These are phyloP conservation scores for Tonatia bakeri DNA, from an alignment of 2,113 vertebrate species.

Conservation along the genomic window DNA sequence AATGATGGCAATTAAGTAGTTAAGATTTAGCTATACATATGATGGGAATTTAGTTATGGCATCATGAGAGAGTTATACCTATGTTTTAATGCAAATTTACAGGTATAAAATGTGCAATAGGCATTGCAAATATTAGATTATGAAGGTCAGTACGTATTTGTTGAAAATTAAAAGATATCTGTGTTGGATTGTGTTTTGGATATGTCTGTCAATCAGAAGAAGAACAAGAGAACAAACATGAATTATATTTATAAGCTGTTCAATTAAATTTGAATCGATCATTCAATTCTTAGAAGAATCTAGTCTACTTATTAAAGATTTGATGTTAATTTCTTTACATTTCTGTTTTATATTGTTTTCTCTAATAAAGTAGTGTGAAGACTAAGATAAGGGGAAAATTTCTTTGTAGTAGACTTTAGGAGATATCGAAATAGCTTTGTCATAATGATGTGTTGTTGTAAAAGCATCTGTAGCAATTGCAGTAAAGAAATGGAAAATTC, in stretches of 20 bases:
- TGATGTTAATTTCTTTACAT: neutral
- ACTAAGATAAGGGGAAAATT: neutral
- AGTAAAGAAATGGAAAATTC: neutral
- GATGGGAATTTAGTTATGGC: slow-evolving; percentile 16
- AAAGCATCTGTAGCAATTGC: neutral
- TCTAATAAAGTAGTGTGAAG: neutral
- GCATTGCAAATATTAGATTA: slow-evolving; percentile 50
- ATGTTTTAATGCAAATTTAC: slow-evolving; percentile 32
- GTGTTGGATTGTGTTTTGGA: neutral
- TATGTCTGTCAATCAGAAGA: neutral
- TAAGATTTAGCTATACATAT: slow-evolving; percentile 55
- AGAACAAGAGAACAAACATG: neutral
- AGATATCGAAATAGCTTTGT: neutral
- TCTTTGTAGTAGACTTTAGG: neutral
- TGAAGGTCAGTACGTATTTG: neutral
- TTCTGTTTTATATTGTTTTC: neutral
- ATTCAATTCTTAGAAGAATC: neutral
- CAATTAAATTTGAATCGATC: neutral
- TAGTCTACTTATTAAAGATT: slow-evolving; percentile 6
- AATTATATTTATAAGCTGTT: neutral
- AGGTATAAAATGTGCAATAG: neutral
- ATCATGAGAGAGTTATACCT: slow-evolving; percentile 12
- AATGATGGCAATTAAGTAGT: slow-evolving; percentile 68
- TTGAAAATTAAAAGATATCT: neutral
- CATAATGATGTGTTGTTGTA: neutral